These are phyloP conservation scores for Siphlonurus alternatus DNA, from an alignment of 2,888 invertebrate genomes.

Conservation along the genomic window DNA sequence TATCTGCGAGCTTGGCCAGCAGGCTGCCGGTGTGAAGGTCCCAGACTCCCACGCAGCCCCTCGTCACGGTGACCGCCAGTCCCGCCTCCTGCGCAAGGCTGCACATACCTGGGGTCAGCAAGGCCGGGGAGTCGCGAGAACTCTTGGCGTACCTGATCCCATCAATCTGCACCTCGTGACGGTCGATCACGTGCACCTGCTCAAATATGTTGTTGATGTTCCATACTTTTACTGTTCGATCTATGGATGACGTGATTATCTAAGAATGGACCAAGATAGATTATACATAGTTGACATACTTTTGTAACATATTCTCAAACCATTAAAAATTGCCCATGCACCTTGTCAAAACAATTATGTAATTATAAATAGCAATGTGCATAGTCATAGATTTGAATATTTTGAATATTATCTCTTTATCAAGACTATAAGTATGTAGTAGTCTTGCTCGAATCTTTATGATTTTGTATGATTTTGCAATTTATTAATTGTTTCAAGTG, in stretches of 20 bases:
- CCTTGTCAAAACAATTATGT: too few relatives aligned
- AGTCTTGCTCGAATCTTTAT: too few relatives aligned
- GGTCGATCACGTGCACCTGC: slow-evolving; percentile 87
- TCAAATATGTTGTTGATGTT: slow-evolving; percentile 98
- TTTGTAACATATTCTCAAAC: too few relatives aligned
- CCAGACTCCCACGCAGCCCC: slow-evolving; percentile 93
- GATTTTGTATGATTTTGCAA: too few relatives aligned
- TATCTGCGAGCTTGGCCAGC: slow-evolving; percentile 75
- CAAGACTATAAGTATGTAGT: too few relatives aligned
- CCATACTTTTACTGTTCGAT: slow-evolving; percentile 97
- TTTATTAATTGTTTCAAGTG: too few relatives aligned
- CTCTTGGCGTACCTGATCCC: slow-evolving; percentile 48
- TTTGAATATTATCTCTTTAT: too few relatives aligned
- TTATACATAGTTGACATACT: too few relatives aligned
- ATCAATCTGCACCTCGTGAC: slow-evolving; percentile 91
- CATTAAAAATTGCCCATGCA: too few relatives aligned
- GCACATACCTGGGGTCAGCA: too few relatives aligned
- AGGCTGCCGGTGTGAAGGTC: slow-evolving; percentile 71
- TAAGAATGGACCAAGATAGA: slow-evolving; percentile 20
- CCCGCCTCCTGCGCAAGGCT: slow-evolving; percentile 62
- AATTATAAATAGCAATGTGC: too few relatives aligned
- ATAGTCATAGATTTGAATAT: too few relatives aligned
- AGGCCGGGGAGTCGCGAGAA: background rate
- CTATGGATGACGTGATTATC: slow-evolving; percentile 92
- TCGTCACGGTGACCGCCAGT: slow-evolving; percentile 79